Evolutionary conservation across 2,113 vertebrate genomes (phyloP).

Genomic region (Abramis brama): DNA sequence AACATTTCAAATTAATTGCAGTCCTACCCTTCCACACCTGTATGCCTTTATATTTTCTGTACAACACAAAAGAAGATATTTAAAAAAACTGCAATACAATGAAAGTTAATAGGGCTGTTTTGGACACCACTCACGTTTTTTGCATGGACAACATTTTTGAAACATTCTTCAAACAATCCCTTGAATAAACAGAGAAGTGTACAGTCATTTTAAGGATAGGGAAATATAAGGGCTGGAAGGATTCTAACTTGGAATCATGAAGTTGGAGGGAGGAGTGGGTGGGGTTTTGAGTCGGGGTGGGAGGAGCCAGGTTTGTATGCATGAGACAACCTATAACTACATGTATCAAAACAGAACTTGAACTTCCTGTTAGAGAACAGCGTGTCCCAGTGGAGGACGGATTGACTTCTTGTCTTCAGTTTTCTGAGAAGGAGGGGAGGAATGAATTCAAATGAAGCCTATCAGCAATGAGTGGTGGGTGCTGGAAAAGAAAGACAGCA

Average conservation of each 20-base stretch:
- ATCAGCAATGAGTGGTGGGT: not conserved
- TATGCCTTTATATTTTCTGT: not conserved
- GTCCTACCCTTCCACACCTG: not conserved
- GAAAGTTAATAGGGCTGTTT: not conserved
- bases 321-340: not conserved
- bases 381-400: constrained; percentile 55
- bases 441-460: constrained; percentile 24
- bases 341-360: constrained; percentile 48
- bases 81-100: no score
- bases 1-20: no score
- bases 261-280: not conserved
- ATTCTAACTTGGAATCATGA: not conserved
- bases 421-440: constrained; percentile 36
- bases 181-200: not conserved
- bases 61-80: not conserved
- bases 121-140: not conserved
- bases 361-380: constrained; percentile 59
- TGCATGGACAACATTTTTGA: not conserved
- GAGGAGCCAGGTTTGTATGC: constrained; percentile 38
- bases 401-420: constrained; percentile 44
- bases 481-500: not conserved
- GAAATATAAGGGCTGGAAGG: not conserved
- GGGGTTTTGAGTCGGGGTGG: not conserved
- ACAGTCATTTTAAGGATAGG: not conserved
- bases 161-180: not conserved